Percentiles rank a stretch among this genome's conserved stretches.
phyloP scores from a whole-genome alignment of 2,797 vertebrate genomes.

The Varecia variegata region DNA sequence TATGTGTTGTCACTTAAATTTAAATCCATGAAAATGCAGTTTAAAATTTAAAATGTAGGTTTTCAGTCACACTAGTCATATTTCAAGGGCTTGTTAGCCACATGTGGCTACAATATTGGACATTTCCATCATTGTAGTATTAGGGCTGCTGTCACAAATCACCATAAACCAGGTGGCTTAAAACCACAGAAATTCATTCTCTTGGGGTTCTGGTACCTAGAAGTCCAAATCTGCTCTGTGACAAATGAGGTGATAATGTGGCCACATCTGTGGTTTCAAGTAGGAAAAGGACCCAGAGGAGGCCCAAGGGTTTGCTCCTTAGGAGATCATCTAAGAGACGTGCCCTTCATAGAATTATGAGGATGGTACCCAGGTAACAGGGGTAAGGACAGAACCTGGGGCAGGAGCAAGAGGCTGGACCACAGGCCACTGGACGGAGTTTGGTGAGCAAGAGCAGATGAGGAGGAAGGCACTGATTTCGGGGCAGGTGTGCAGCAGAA shows the following conservation, averaged over 20 bases:
- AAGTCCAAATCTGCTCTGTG: neutral
- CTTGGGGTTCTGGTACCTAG: neutral
- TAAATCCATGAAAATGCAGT: neutral
- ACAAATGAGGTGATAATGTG: neutral
- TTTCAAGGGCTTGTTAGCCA: neutral
- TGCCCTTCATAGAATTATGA: too few relatives aligned
- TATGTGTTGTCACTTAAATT: neutral
- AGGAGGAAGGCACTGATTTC: neutral
- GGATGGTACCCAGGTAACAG: neutral
- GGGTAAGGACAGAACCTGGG: neutral
- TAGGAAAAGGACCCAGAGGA: neutral
- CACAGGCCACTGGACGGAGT: neutral
- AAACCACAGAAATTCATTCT: neutral
- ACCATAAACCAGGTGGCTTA: neutral
- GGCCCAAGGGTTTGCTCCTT: neutral
- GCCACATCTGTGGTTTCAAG: neutral
- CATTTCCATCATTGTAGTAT: neutral
- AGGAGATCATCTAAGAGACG: neutral
- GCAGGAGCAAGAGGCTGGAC: neutral
- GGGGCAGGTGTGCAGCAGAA: neutral
- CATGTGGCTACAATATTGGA: too few relatives aligned
- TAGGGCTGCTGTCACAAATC: neutral
- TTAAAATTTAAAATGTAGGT: neutral
- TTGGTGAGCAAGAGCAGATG: neutral
- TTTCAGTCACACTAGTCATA: neutral